Percentiles rank a stretch among this genome's conserved stretches.
Evolutionary conservation across 2,888 invertebrate genomes (phyloP).

Genomic region (Hypena proboscidalis): DNA sequence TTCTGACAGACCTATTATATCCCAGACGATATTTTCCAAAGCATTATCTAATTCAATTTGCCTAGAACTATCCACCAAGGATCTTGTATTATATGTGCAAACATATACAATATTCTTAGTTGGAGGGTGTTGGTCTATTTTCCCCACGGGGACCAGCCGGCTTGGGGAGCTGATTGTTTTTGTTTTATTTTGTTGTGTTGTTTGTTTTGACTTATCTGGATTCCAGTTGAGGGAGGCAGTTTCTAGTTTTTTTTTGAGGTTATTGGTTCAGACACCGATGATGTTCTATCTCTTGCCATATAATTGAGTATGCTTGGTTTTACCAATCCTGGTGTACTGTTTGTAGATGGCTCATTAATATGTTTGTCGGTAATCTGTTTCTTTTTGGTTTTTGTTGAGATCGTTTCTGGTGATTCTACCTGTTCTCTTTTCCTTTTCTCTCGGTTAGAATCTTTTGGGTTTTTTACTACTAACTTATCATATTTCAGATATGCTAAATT

Average conservation of each 20-base stretch:
- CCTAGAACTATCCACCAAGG: too few species aligned
- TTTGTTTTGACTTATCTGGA: background rate
- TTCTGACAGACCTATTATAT: too few species aligned
- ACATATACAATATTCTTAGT: background rate
- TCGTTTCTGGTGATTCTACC: background rate
- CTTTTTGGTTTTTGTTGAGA: background rate
- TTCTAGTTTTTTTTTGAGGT: slow-evolving; percentile 1
- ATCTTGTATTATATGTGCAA: too few species aligned
- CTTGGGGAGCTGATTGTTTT: background rate
- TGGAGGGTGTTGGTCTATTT: slow-evolving; percentile 5
- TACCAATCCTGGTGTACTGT: background rate
- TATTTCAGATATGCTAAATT: slow-evolving; percentile 15
- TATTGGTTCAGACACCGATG: too few species aligned
- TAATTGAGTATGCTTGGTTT: background rate
- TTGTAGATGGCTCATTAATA: background rate
- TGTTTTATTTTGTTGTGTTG: background rate
- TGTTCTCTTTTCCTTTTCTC: slow-evolving; percentile 19
- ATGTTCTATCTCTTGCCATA: background rate
- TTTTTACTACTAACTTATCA: slow-evolving; percentile 19
- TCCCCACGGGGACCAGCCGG: slow-evolving; percentile 2
- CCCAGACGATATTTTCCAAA: too few species aligned
- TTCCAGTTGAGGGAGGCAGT: background rate
- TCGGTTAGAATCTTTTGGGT: background rate
- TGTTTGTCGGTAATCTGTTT: background rate
- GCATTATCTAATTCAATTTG: too few species aligned